Conservation (phyloP, 2,797 vertebrate species). For the Lutjanus argentimaculatus region DNA sequence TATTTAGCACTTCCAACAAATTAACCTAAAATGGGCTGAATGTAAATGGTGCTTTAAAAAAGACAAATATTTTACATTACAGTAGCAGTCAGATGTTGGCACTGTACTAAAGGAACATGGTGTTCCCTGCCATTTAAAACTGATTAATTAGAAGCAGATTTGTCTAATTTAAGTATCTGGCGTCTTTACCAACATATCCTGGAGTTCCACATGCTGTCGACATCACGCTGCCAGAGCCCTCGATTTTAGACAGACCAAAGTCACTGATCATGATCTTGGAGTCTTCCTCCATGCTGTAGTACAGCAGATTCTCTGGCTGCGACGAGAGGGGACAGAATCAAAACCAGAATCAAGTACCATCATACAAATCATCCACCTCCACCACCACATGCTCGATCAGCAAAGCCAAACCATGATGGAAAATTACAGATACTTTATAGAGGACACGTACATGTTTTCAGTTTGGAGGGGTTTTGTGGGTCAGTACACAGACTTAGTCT, state of each 20-base stretch:
- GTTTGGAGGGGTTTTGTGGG: neutral
- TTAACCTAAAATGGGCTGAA: neutral
- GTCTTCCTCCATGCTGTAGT: slow-evolving; percentile 97
- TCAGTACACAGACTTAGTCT: too few relatives aligned
- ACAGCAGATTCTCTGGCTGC: slow-evolving; percentile 97
- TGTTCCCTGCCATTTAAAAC: neutral
- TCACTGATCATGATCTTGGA: slow-evolving; percentile 99
- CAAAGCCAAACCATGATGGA: neutral
- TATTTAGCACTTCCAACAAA: neutral
- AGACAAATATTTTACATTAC: neutral
- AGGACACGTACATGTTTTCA: neutral
- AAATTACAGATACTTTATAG: neutral
- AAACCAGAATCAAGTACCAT: neutral
- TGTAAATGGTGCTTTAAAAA: neutral
- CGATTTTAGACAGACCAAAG: slow-evolving; percentile 97
- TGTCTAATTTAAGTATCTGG: slow-evolving; percentile 7
- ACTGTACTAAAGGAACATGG: neutral
- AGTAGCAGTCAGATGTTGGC: too few relatives aligned
- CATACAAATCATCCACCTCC: neutral
- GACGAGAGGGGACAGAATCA: neutral
- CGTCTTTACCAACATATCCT: slow-evolving; percentile 92
- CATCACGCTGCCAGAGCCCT: slow-evolving; percentile 94
- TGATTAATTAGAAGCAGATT: neutral
- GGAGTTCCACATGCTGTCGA: slow-evolving; percentile 96
- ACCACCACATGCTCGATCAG: neutral